Conservation (phyloP, 2,888 invertebrate genomes). For the Acleris holmiana region DNA sequence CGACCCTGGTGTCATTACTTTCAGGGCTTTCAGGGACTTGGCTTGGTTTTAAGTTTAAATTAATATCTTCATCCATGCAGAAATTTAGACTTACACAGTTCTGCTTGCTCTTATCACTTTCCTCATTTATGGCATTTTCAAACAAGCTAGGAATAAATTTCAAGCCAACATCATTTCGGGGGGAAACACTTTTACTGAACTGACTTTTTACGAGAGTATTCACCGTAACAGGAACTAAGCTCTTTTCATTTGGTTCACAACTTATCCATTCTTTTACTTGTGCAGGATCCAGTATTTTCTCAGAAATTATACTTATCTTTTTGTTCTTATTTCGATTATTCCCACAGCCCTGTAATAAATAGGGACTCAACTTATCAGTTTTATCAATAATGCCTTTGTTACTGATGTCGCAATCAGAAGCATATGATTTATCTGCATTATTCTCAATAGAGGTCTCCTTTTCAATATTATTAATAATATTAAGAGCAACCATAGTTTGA, state of each 20-base stretch:
- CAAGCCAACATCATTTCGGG: slow-evolving; percentile 21
- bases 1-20: background rate
- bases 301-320: slow-evolving; percentile 58
- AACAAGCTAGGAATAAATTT: background rate
- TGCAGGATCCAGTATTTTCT: slow-evolving; percentile 52
- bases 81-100: background rate
- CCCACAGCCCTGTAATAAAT: slow-evolving; percentile 15
- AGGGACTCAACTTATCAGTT: slow-evolving; percentile 10
- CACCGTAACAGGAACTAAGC: slow-evolving; percentile 49
- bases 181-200: slow-evolving; percentile 9
- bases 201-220: slow-evolving; percentile 46
- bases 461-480: slow-evolving; percentile 43
- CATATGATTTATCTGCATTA: slow-evolving; percentile 41
- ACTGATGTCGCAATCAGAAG: slow-evolving; percentile 40
- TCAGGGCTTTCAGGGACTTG: background rate
- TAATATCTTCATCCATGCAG: background rate
- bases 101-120: background rate
- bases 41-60: too few relatives aligned
- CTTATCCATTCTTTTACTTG: slow-evolving; percentile 44
- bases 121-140: background rate
- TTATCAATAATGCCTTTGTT: slow-evolving; percentile 27
- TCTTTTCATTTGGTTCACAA: slow-evolving; percentile 39
- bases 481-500: background rate
- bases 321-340: slow-evolving; percentile 35
- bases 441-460: slow-evolving; percentile 30